Base-by-base conservation (phyloP, 2,888 invertebrate species). In the Suillia variegata region DNA sequence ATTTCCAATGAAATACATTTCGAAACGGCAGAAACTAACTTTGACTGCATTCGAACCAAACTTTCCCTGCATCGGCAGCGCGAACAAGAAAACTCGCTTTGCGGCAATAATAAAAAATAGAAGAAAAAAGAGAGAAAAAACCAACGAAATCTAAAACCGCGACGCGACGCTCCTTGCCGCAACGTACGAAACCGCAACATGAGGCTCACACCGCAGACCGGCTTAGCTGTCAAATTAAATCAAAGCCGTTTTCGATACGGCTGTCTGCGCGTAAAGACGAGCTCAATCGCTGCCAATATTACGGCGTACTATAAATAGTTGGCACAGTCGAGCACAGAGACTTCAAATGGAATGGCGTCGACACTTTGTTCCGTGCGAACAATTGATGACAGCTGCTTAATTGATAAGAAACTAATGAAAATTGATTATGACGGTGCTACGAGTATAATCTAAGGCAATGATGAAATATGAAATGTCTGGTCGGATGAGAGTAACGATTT, bases 371-470 rank as follows among this genome's bases (percentile, higher is more conserved):
- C n/a, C n/a, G n/a, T n/a, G n/a, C n/a, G 20, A 59, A 56, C 51
- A 61, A 59, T 55, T 50, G 47, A 53, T 54, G 64, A 62, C 58
- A 64, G 54, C 49, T 58, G 56, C 50, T 62, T 62, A 62, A 62
- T 64, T 62, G 62, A 51, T 47, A 57, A 47, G 51, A 54, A 56
- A 52, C 49, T 62, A 59, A 64, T 62, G 58, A 26, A 62, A 58
- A 64, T 64, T 64, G 62, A 64, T 64, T 60, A 31, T 24, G 3
- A 4, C 17, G 24, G 21, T n/a, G 8, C 21, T 6, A 4, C 10
- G n/a, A n/a, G n/a, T n/a, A n/a, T n/a, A n/a, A n/a, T n/a, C n/a
- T n/a, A n/a, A n/a, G n/a, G n/a, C n/a, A n/a, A n/a, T n/a, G n/a
- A n/a, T n/a, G n/a, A n/a, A n/a, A n/a, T 6, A 8, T 5, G 20